phyloP scores from a whole-genome alignment of 2,888 invertebrate species.

The Anthophora plumipes region DNA sequence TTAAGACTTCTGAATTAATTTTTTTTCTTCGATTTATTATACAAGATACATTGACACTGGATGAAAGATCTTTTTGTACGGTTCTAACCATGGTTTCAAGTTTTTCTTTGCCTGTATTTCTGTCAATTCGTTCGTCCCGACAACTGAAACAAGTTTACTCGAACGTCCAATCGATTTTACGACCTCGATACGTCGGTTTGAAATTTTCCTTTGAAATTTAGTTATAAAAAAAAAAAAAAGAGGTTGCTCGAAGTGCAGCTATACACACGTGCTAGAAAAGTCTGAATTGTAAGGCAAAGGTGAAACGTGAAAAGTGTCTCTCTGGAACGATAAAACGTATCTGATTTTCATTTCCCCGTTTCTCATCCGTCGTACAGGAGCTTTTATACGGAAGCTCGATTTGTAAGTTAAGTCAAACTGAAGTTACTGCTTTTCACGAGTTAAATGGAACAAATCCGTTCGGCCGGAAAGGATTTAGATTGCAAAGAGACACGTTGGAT shows the following conservation, averaged over 20 bases:
- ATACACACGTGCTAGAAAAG: not conserved
- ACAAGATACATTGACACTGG: no score
- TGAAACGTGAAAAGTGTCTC: slow-evolving; percentile 21
- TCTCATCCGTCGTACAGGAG: not conserved
- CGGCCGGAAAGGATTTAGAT: slow-evolving; percentile 47
- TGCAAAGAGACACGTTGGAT: slow-evolving; percentile 33
- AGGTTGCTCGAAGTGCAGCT: not conserved
- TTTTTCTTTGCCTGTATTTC: no score
- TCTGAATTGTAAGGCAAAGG: not conserved
- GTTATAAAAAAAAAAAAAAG: no score
- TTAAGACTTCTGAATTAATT: no score
- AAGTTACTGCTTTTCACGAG: slow-evolving; percentile 43
- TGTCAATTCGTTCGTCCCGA: no score
- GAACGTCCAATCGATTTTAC: no score
- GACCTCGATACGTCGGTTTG: not conserved
- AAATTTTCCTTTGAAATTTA: no score
- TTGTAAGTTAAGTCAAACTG: slow-evolving; percentile 46
- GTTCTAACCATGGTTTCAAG: no score
- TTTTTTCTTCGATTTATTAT: no score
- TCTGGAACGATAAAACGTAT: not conserved
- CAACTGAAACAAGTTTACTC: no score
- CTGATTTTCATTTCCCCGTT: slow-evolving; percentile 37
- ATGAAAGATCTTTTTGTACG: no score
- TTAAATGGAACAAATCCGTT: slow-evolving; percentile 55
- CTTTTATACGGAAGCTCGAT: slow-evolving; percentile 31